Evolutionary conservation across 2,113 vertebrate species (phyloP).

Genomic region (Hypomesus transpacificus): DNA sequence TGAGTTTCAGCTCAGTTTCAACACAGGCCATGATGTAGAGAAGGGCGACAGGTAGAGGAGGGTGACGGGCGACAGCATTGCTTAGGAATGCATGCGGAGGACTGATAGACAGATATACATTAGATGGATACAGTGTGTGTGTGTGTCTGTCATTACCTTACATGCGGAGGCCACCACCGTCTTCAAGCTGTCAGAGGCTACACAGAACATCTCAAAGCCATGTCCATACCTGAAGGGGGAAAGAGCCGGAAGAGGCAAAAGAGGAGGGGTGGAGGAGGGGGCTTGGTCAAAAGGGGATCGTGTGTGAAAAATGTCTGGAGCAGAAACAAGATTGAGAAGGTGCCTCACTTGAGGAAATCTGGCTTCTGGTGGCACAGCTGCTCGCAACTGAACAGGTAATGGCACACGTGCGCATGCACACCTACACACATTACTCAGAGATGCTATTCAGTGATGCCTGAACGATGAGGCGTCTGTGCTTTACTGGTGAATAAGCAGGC

Average conservation of each 20-base stretch:
- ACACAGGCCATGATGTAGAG: too few relatives aligned
- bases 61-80: too few relatives aligned
- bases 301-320: neutral
- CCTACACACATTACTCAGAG: neutral
- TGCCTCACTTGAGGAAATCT: neutral
- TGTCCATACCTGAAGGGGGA: conserved; percentile 85
- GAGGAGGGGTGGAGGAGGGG: neutral
- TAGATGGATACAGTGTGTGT: neutral
- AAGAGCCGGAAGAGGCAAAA: conserved; percentile 8
- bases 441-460: conserved; percentile 16
- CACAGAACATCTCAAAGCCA: conserved; percentile 93
- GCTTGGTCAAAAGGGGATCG: neutral
- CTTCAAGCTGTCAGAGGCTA: conserved; percentile 80
- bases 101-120: too few relatives aligned
- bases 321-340: neutral
- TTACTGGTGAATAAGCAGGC: conserved; percentile 47
- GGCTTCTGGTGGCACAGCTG: neutral
- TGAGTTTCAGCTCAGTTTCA: too few relatives aligned
- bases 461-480: conserved; percentile 7
- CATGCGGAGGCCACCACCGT: conserved; percentile 90
- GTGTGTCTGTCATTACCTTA: conserved; percentile 79
- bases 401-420: neutral
- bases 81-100: too few relatives aligned
- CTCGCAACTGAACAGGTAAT: neutral
- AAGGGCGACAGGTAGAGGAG: too few relatives aligned